Conservation (phyloP, 2,888 invertebrate genomes). For the Dysmachus trigonus region DNA sequence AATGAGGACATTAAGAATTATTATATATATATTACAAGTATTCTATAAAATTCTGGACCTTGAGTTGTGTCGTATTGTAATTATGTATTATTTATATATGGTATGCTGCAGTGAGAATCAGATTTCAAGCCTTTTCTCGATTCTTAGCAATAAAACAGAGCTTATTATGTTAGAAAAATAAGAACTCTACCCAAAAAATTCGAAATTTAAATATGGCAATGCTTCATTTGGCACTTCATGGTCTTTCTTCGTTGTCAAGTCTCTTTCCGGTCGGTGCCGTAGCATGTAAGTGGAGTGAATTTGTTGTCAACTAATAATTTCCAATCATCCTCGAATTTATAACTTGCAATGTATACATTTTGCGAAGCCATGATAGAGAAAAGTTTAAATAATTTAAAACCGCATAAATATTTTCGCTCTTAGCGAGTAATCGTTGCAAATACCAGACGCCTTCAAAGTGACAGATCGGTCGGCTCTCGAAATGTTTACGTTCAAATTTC, state of each 20-base stretch:
- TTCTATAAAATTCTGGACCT: no score
- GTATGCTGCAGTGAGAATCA: no score
- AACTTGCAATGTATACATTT: neutral
- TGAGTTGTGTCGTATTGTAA: no score
- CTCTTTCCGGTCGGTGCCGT: constrained; percentile 63
- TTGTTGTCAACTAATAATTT: constrained; percentile 54
- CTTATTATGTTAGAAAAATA: no score
- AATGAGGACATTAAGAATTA: no score
- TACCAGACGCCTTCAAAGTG: neutral
- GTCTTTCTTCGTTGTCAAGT: constrained; percentile 56
- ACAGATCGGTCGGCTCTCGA: neutral
- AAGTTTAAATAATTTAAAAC: neutral
- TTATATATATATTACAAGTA: no score
- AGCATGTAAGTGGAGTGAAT: constrained; percentile 59
- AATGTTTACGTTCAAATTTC: neutral
- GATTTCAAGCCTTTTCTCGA: no score
- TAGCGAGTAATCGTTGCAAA: neutral
- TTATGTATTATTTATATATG: no score
- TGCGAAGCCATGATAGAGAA: neutral
- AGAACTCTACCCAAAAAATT: neutral
- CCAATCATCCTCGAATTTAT: constrained; percentile 55
- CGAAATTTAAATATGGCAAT: neutral
- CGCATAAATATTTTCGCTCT: neutral
- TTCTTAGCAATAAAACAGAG: no score
- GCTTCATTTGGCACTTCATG: constrained; percentile 54